Base-by-base conservation (phyloP, 2,113 vertebrate genomes). In the Charadrius vociferus region DNA sequence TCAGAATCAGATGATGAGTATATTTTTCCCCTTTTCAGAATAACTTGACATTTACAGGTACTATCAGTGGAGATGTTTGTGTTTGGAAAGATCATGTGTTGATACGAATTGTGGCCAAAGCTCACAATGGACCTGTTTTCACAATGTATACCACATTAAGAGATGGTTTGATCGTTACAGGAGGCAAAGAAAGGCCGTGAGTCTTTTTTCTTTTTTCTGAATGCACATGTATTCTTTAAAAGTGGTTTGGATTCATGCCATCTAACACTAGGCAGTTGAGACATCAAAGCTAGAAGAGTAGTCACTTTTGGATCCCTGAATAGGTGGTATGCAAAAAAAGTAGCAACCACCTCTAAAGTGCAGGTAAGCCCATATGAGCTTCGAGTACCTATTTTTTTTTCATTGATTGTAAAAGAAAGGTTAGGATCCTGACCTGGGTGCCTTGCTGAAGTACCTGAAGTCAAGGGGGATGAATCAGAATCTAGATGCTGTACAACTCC, bases 11-110 rank as follows among this genome's bases (percentile, higher is more conserved):
- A 97, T 98, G 94, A 96, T 98, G 62, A 98, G 88, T 89, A 6
- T 98, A 49, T 98, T 66, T 45, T 96, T 96, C 95, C 88, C 97
- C 98, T 99, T 99, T 99, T 99, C 99, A 99, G 99, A 99, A 99
- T 99, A 99, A 99, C 99, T 99, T 99, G 99, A 99, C 99, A 91
- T 99, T 99, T 99, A 99, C 99, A 98, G 99, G 99, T 99, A 99
- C 99, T 96, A 99, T 99, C 98, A 99, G 99, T 99, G 99, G 99
- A 96, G 99, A 99, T 98, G 99, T 99, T 91, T 99, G 99, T 98
- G 99, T 99, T 91, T 99, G 99, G 99, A 99, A 99, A 97, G 99
- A 99, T 55, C 99, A 99, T 93, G 92, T 99, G 93, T 96, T 99
- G 98, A 98, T 99, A 87, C 98, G 99, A 97, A 98, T 99, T 96